These are phyloP conservation scores for Coenobita brevimanus DNA, from an alignment of 1,140 invertebrate species.

Conservation along the genomic window DNA sequence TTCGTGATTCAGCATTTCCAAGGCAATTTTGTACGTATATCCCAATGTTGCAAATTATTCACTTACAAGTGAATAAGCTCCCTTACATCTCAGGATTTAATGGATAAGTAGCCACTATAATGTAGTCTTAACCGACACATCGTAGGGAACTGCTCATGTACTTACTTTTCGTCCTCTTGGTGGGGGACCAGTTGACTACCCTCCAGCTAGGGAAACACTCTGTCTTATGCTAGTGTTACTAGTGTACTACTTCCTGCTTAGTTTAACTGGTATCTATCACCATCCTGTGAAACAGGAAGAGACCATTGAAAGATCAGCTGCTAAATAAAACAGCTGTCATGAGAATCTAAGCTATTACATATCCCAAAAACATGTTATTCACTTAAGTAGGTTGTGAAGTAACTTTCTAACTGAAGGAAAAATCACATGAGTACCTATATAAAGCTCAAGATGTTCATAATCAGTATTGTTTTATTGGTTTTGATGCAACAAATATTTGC, in stretches of 20 bases:
- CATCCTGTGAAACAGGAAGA: too few species aligned
- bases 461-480: too few species aligned
- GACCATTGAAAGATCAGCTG: too few species aligned
- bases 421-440: too few species aligned
- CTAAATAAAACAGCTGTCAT: too few species aligned
- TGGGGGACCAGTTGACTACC: slow-evolving; percentile 47
- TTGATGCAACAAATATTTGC: too few species aligned
- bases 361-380: too few species aligned
- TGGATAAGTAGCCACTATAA: slow-evolving; percentile 66
- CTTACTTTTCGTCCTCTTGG: slow-evolving; percentile 53
- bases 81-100: slow-evolving; percentile 67
- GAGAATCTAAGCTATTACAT: too few species aligned
- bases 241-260: neutral
- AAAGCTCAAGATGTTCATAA: too few species aligned
- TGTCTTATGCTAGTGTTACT: slow-evolving; percentile 15
- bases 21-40: slow-evolving; percentile 67
- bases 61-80: slow-evolving; percentile 65
- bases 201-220: slow-evolving; percentile 54
- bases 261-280: too few species aligned
- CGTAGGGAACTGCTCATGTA: slow-evolving; percentile 66
- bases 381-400: too few species aligned
- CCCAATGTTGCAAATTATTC: slow-evolving; percentile 65
- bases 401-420: too few species aligned
- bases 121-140: slow-evolving; percentile 63
- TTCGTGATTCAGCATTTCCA: slow-evolving; percentile 62